Percentiles rank a stretch among this genome's conserved stretches.
These are phyloP conservation scores for Hydrotaea cyrtoneurina DNA, from an alignment of 2,888 invertebrate species.

Conservation along the genomic window DNA sequence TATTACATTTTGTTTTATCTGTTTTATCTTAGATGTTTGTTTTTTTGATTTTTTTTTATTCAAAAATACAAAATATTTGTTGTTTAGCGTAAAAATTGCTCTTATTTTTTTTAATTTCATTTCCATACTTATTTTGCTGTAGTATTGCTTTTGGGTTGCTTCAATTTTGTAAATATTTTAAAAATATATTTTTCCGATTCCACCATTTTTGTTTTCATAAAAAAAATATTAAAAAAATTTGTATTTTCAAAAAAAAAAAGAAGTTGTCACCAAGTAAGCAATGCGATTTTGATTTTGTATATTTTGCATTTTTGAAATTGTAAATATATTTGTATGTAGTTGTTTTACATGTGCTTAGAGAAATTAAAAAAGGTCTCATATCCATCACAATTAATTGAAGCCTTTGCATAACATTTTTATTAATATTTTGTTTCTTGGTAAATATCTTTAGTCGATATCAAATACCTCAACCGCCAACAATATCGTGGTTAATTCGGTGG, in stretches of 20 bases:
- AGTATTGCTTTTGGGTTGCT: slow-evolving; percentile 65
- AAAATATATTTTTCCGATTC: background rate
- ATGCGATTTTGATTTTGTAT: slow-evolving; percentile 44
- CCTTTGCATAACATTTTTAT: background rate
- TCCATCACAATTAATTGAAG: background rate
- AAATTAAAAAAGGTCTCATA: background rate
- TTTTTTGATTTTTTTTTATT: slow-evolving; percentile 26
- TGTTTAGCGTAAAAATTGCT: slow-evolving; percentile 66
- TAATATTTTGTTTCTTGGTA: slow-evolving; percentile 36
- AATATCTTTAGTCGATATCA: slow-evolving; percentile 60
- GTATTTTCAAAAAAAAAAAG: slow-evolving; percentile 2
- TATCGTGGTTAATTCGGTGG: slow-evolving; percentile 80
- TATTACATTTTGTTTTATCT: slow-evolving; percentile 65
- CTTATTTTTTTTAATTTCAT: slow-evolving; percentile 34
- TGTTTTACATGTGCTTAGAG: slow-evolving; percentile 65
- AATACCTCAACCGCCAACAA: slow-evolving; percentile 73
- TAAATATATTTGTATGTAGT: slow-evolving; percentile 52
- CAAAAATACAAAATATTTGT: slow-evolving; percentile 46
- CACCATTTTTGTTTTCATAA: slow-evolving; percentile 42
- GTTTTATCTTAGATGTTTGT: slow-evolving; percentile 55
- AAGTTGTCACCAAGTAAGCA: slow-evolving; percentile 51
- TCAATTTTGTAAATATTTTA: slow-evolving; percentile 55
- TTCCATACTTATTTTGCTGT: slow-evolving; percentile 52
- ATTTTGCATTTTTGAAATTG: slow-evolving; percentile 46
- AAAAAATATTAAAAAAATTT: background rate